Base-by-base conservation (phyloP, 2,888 invertebrate genomes). In the Drosophila borborema region DNA sequence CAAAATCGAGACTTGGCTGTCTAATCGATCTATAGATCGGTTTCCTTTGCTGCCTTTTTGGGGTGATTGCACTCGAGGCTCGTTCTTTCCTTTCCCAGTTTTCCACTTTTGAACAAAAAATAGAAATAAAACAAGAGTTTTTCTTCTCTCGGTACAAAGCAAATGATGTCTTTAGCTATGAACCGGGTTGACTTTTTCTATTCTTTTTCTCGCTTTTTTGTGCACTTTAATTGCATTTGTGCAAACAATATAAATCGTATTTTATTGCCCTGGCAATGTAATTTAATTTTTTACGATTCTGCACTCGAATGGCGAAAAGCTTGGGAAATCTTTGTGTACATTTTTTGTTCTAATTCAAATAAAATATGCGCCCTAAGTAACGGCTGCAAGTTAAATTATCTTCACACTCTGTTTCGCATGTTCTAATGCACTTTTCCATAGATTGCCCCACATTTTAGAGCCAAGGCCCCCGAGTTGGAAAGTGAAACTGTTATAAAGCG, bases 241-340 rank as follows among this genome's bases (percentile, higher is more conserved):
- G 77, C 86, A 82, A 86, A 86, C 85, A 90, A 90, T 86, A 85
- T 80, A 82, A 88, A 81, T 81, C 81, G 74, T 75, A 79, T 86
- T 89, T 89, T 81, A 81, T 86, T 82, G 74, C 77, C 67, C 74
- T 79, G 75, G 74, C 60, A 60, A 65, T 74, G 90, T 71, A 89
- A 90, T 90, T 90, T 82, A 90, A 82, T 86, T 91, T 90, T 91
- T 90, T 90, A 90, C 88, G 89, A 89, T 90, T 91, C 90, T 90
- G 91, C 86, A 91, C 91, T 80, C 74, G 72, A 81, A 90, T 81
- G 79, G 65, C 69, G 62, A 64, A 70, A 67, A 70, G 74, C 65
- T 80, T 70, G 77, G 55, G 70, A 79, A 77, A 64, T 31, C 65
- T 56, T 28, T 36, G n/a, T 31, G 10, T 10, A 23, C 5, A 28